A percentile compares a stretch with the other conserved stretches of the same genome.
Evolutionary conservation across 2,888 invertebrate genomes (phyloP).

Genomic region (Oscheius onirici): DNA sequence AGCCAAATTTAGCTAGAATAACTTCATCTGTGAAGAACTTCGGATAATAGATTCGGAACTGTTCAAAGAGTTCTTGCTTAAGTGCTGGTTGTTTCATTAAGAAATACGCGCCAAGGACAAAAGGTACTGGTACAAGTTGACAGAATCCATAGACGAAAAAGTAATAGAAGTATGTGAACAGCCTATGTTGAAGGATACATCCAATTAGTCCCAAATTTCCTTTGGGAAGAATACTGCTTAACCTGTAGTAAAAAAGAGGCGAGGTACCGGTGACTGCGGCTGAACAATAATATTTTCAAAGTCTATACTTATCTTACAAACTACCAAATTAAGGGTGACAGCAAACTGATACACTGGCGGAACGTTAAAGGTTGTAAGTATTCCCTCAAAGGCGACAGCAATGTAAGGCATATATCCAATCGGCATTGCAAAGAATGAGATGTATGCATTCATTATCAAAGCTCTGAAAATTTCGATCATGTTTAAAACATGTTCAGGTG

Average conservation of each 20-base stretch:
- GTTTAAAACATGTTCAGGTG: too few species aligned
- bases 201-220: too few species aligned
- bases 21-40: not conserved
- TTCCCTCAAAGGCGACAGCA: not conserved
- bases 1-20: not conserved
- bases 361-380: not conserved
- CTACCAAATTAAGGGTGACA: not conserved
- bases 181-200: too few species aligned
- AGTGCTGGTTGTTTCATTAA: not conserved
- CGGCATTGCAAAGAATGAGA: conserved; percentile 2
- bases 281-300: too few species aligned
- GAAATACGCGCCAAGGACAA: not conserved
- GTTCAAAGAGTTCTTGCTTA: not conserved
- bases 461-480: not conserved
- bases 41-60: not conserved
- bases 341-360: conserved; percentile 2
- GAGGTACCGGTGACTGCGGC: conserved; percentile 1
- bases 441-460: not conserved
- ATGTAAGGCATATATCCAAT: conserved; percentile 11
- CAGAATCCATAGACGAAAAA: conserved; percentile 11
- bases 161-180: too few species aligned
- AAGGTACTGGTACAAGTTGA: conserved; percentile 16
- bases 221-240: not conserved
- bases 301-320: not conserved
- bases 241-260: conserved; percentile 2